These are phyloP conservation scores for Drosophila maculinotata DNA, from an alignment of 2,888 invertebrate genomes.

Conservation along the genomic window DNA sequence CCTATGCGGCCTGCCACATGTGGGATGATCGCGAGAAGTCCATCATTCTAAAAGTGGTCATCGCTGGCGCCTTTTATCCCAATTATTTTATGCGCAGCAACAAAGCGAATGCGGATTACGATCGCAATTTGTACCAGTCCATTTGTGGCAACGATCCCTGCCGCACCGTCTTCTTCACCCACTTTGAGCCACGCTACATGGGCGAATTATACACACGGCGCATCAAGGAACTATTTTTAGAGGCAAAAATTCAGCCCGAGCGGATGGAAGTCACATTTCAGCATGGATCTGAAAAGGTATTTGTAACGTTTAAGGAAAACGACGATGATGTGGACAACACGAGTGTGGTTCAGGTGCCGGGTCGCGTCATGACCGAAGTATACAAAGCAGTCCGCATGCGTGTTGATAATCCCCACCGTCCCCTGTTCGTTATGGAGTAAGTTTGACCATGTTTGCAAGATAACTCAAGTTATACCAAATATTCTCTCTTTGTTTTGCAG, in stretches of 20 bases:
- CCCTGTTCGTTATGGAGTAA: slow-evolving; percentile 82
- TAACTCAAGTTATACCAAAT: neutral
- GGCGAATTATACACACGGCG: slow-evolving; percentile 89
- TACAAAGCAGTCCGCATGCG: slow-evolving; percentile 91
- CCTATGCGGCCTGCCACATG: slow-evolving; percentile 53
- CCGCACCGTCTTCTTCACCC: slow-evolving; percentile 89
- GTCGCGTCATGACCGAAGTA: slow-evolving; percentile 89
- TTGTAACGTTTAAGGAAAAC: slow-evolving; percentile 88
- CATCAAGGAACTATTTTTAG: slow-evolving; percentile 87
- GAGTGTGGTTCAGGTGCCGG: slow-evolving; percentile 85
- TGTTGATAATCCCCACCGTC: slow-evolving; percentile 84
- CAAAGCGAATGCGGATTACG: slow-evolving; percentile 87
- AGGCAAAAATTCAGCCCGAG: slow-evolving; percentile 84
- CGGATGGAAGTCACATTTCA: slow-evolving; percentile 84
- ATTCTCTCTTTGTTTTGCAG: slow-evolving; percentile 78
- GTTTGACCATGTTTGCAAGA: slow-evolving; percentile 18
- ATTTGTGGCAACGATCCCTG: slow-evolving; percentile 91
- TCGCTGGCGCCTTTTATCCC: slow-evolving; percentile 93
- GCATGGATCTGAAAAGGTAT: slow-evolving; percentile 87
- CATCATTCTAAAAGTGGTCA: slow-evolving; percentile 88
- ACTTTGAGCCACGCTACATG: slow-evolving; percentile 88
- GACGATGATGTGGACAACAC: slow-evolving; percentile 55
- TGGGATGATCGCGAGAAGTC: slow-evolving; percentile 86
- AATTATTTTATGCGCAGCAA: slow-evolving; percentile 91
- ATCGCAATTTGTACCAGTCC: slow-evolving; percentile 88